Percentiles rank a stretch among this genome's conserved stretches.
Evolutionary conservation across 2,888 invertebrate species (phyloP).

Genomic region (Tubiluchus corallicola): DNA sequence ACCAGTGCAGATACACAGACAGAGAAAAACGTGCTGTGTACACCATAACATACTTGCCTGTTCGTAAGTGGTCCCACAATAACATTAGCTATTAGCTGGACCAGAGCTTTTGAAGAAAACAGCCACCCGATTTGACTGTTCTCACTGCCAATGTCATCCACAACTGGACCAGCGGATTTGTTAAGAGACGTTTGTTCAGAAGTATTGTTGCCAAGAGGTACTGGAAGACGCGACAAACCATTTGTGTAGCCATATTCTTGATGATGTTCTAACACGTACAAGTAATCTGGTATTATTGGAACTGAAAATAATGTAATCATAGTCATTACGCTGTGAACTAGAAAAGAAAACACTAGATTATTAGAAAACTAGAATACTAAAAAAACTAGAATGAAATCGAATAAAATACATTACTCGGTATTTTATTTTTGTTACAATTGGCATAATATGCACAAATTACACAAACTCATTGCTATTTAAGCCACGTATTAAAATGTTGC

Average conservation of each 20-base stretch:
- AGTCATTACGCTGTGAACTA: too few relatives aligned
- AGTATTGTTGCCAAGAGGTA: neutral
- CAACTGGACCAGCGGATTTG: neutral
- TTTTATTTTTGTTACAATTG: too few relatives aligned
- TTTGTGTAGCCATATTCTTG: neutral
- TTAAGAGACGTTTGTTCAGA: neutral
- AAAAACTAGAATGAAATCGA: too few relatives aligned
- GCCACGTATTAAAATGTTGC: too few relatives aligned
- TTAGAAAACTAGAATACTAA: too few relatives aligned
- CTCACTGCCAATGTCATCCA: conserved; percentile 16
- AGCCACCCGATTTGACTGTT: conserved; percentile 28
- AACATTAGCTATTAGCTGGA: conserved; percentile 57
- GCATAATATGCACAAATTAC: too few relatives aligned
- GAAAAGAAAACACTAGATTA: too few relatives aligned
- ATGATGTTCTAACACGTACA: conserved; percentile 34
- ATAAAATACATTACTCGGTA: too few relatives aligned
- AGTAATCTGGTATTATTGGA: conserved; percentile 57
- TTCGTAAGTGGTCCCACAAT: conserved; percentile 47
- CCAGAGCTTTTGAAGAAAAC: conserved; percentile 53
- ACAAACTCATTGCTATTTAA: too few relatives aligned
- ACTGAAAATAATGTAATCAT: too few relatives aligned
- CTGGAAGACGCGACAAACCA: neutral
- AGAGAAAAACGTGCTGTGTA: neutral
- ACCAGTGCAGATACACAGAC: neutral
- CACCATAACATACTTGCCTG: conserved; percentile 19